Evolutionary conservation across 2,888 invertebrate genomes (phyloP).

Genomic region (Dynastes tityus): DNA sequence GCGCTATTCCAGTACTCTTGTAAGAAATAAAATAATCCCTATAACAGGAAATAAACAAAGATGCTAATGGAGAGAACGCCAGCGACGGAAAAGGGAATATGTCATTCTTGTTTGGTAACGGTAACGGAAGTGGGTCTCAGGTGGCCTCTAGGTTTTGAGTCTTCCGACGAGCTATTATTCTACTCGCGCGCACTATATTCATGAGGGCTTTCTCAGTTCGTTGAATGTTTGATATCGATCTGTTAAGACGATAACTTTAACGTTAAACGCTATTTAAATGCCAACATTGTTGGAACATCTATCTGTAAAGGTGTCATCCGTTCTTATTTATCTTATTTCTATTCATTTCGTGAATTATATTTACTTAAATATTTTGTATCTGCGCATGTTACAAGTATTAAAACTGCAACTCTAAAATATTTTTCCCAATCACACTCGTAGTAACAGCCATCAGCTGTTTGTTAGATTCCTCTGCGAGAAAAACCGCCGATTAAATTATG

Average conservation of each 20-base stretch:
- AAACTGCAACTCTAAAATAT: no score
- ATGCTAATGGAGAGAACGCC: constrained; percentile 52
- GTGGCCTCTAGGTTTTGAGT: constrained; percentile 58
- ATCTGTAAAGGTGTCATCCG: neutral
- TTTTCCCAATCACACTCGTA: no score
- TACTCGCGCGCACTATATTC: constrained; percentile 52
- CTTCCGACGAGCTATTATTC: constrained; percentile 58
- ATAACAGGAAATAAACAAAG: constrained; percentile 49
- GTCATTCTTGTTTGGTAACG: constrained; percentile 58
- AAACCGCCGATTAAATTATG: no score
- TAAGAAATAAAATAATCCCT: constrained; percentile 42
- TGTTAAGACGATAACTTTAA: constrained; percentile 8
- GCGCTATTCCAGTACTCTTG: constrained; percentile 47
- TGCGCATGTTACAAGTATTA: no score
- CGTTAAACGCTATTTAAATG: constrained; percentile 11
- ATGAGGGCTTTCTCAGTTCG: constrained; percentile 41
- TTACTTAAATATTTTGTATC: no score
- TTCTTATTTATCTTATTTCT: no score
- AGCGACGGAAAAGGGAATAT: constrained; percentile 36
- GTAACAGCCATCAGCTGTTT: no score
- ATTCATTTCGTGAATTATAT: no score
- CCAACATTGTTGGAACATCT: neutral
- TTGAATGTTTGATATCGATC: constrained; percentile 36
- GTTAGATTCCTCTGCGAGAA: no score
- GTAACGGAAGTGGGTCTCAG: constrained; percentile 57